These are phyloP conservation scores for Spodoptera frugiperda DNA, from an alignment of 1,140 invertebrate species.

Conservation along the genomic window DNA sequence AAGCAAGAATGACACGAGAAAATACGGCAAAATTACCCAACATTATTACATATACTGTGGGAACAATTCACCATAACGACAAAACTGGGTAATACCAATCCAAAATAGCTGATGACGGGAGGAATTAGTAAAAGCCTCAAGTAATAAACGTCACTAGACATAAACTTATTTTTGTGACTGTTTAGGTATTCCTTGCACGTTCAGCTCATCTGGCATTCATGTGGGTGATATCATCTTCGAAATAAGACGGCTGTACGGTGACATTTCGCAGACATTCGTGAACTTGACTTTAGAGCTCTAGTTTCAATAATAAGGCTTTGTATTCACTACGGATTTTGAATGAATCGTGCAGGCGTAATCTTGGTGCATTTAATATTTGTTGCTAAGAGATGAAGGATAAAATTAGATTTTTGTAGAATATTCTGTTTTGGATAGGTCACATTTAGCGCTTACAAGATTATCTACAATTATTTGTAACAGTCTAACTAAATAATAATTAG, in stretches of 20 bases:
- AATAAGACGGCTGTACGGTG: background rate
- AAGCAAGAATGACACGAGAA: no score
- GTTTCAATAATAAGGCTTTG: background rate
- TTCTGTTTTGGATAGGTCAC: no score
- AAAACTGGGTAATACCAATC: background rate
- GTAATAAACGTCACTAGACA: background rate
- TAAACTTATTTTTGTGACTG: background rate
- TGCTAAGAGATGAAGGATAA: background rate
- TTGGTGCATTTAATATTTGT: no score
- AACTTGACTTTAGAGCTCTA: slow-evolving; percentile 9
- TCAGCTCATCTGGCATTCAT: slow-evolving; percentile 2
- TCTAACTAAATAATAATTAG: no score
- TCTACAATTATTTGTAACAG: no score
- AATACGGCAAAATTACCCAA: no score
- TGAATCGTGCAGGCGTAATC: background rate
- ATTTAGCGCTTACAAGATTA: no score
- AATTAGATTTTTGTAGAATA: no score
- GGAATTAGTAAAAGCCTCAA: slow-evolving; percentile 6
- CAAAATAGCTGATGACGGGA: background rate
- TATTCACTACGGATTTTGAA: background rate
- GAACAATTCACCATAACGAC: no score
- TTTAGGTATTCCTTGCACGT: slow-evolving; percentile 1
- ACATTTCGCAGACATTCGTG: background rate
- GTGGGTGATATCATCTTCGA: slow-evolving; percentile 16
- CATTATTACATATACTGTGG: no score